Percentiles rank a stretch among this genome's conserved stretches.
Conservation (phyloP, 2,797 vertebrate genomes). For the Diceros bicornis region DNA sequence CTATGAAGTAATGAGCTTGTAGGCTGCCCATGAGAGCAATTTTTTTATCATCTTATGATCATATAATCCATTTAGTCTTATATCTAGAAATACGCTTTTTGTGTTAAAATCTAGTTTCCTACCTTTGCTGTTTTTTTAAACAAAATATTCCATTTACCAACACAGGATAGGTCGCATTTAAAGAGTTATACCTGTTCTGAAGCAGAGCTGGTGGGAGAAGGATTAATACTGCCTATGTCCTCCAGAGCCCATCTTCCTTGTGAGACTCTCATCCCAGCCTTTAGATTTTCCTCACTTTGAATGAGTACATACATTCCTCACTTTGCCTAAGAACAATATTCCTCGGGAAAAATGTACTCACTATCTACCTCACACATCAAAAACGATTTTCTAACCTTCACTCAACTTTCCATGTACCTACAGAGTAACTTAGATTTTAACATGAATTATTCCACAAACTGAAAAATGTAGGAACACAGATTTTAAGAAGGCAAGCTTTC, state of each 20-base stretch:
- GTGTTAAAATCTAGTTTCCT: slow-evolving; percentile 6
- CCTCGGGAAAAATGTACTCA: neutral
- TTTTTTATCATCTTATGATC: neutral
- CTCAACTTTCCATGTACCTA: neutral
- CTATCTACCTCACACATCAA: neutral
- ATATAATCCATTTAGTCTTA: neutral
- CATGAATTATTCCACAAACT: neutral
- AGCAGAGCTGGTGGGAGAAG: neutral
- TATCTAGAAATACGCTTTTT: neutral
- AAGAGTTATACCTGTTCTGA: neutral
- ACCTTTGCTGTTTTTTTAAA: neutral
- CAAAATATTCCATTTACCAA: neutral
- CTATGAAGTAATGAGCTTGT: neutral
- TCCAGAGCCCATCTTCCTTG: neutral
- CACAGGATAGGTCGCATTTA: neutral
- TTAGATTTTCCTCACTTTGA: neutral
- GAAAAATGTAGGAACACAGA: slow-evolving; percentile 36
- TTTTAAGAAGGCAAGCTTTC: slow-evolving; percentile 7
- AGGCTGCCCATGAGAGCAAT: neutral
- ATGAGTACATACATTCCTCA: neutral
- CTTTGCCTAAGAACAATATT: neutral
- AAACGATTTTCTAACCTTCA: neutral
- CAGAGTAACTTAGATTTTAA: slow-evolving; percentile 34
- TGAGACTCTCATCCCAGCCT: neutral
- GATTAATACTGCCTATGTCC: neutral